Evolutionary conservation across 2,888 invertebrate species (phyloP).

Genomic region (Epirrhoe alternata): DNA sequence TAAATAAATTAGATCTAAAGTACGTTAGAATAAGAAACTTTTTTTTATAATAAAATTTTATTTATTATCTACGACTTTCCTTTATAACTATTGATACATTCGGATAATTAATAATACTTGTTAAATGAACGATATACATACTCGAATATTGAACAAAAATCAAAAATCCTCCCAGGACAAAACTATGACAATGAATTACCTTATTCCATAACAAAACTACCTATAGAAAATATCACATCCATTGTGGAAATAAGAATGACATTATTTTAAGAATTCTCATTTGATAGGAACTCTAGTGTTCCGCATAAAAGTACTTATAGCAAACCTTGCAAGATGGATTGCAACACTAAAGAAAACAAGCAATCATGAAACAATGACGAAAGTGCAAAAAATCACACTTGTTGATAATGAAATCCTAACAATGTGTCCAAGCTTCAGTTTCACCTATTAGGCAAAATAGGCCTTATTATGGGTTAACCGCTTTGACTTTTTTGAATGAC

Average conservation of each 20-base stretch:
- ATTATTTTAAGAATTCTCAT: constrained; percentile 14
- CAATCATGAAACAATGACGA: neutral
- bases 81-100: constrained; percentile 37
- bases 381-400: neutral
- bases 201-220: constrained; percentile 30
- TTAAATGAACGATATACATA: constrained; percentile 47
- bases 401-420: constrained; percentile 5
- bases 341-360: neutral
- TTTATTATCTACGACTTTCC: constrained; percentile 69
- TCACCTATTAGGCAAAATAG: neutral
- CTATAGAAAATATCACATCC: constrained; percentile 53
- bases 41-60: constrained; percentile 77
- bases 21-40: constrained; percentile 65
- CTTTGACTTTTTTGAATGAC: no score
- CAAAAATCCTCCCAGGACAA: constrained; percentile 40
- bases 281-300: neutral
- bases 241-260: constrained; percentile 32
- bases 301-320: constrained; percentile 3
- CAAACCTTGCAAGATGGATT: constrained; percentile 14
- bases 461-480: neutral
- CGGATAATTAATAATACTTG: constrained; percentile 46
- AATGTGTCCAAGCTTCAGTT: constrained; percentile 6
- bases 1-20: constrained; percentile 68
- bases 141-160: constrained; percentile 47
- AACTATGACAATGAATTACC: constrained; percentile 44